Conservation (phyloP, 2,888 invertebrate genomes). For the Pristionchus entomophagus region DNA sequence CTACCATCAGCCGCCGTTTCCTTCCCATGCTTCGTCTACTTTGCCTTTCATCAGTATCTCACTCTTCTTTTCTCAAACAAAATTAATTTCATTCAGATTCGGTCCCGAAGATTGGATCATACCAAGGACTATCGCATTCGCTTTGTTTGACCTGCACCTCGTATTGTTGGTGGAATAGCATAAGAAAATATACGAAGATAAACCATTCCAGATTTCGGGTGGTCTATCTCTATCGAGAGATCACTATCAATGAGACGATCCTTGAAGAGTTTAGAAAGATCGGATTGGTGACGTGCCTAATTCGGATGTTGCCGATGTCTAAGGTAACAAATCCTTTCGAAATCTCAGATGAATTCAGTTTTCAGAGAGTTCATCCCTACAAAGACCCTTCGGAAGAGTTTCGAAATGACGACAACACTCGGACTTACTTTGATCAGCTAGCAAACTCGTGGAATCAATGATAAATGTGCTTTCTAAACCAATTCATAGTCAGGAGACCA, state of each 20-base stretch:
- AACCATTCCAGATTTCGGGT: not conserved
- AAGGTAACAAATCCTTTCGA: no score
- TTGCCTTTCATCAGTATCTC: slow-evolving; percentile 7
- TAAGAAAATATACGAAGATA: not conserved
- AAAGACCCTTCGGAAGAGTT: not conserved
- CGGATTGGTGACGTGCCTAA: not conserved
- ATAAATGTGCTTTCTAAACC: no score
- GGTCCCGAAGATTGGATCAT: not conserved
- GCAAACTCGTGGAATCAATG: not conserved
- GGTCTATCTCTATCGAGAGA: slow-evolving; percentile 23
- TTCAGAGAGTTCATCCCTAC: not conserved
- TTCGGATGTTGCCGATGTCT: not conserved
- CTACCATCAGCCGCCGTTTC: slow-evolving; percentile 25
- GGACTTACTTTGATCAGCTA: not conserved
- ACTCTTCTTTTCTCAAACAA: no score
- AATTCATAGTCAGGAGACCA: no score
- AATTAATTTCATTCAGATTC: not conserved
- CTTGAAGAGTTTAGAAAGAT: not conserved
- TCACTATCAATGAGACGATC: slow-evolving; percentile 11
- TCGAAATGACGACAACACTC: not conserved
- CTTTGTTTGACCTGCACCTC: not conserved
- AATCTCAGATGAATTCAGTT: not conserved
- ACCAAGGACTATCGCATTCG: not conserved
- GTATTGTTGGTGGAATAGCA: not conserved
- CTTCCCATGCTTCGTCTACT: slow-evolving; percentile 10